phyloP scores from a whole-genome alignment of 1,140 invertebrate genomes.

The Heliconius congener region DNA sequence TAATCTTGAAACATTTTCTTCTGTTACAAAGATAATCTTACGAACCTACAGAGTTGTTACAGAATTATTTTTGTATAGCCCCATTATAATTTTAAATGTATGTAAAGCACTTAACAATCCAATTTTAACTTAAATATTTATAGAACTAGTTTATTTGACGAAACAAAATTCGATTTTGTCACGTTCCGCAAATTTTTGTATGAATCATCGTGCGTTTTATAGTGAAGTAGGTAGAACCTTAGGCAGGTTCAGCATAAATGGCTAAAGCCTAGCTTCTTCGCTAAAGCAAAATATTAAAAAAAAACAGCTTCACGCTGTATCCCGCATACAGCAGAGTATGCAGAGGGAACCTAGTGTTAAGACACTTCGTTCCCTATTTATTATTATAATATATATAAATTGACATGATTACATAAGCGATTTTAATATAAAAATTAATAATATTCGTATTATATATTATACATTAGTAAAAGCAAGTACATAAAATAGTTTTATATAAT shows the following conservation, averaged over 20 bases:
- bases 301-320: no score
- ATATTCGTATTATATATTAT: not conserved
- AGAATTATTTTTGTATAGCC: not conserved
- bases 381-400: conserved; percentile 2
- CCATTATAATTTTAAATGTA: not conserved
- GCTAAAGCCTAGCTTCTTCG: conserved; percentile 9
- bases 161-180: conserved; percentile 9
- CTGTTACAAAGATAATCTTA: not conserved
- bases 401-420: conserved; percentile 26
- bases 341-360: no score
- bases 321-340: no score
- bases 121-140: conserved; percentile 8
- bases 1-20: conserved; percentile 26
- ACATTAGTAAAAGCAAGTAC: not conserved
- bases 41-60: not conserved
- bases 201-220: conserved; percentile 29
- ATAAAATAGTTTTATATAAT: not conserved
- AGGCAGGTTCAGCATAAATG: not conserved
- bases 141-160: not conserved
- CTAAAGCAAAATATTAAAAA: not conserved
- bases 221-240: conserved; percentile 1
- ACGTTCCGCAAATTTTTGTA: conserved; percentile 30
- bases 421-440: not conserved
- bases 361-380: no score
- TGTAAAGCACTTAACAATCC: not conserved